phyloP scores from a whole-genome alignment of 1,140 invertebrate genomes.

The Aphidius gifuensis region DNA sequence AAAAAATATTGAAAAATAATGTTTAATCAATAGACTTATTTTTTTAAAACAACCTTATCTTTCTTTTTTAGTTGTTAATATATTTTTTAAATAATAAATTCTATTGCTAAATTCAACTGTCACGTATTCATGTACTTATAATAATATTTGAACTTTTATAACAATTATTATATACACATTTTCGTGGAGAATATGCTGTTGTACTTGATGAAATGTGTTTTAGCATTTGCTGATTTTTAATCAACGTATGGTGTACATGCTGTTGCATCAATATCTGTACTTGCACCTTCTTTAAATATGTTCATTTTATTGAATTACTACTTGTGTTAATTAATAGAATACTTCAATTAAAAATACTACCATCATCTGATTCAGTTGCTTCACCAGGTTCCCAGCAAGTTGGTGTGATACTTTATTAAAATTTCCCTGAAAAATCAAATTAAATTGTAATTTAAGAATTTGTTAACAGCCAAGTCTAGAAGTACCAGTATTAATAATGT shows the following conservation, averaged over 20 bases:
- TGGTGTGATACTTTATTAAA: constrained; percentile 33
- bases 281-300: constrained; percentile 38
- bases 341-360: too few species aligned
- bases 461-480: not conserved
- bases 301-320: not conserved
- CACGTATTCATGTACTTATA: too few species aligned
- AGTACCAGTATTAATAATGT: too few species aligned
- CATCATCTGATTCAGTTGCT: constrained; percentile 51
- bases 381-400: constrained; percentile 49
- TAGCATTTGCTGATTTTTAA: constrained; percentile 38
- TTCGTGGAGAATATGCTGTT: constrained; percentile 52
- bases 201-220: constrained; percentile 47
- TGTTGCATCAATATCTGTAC: constrained; percentile 46
- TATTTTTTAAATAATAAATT: too few species aligned
- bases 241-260: constrained; percentile 46
- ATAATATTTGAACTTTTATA: not conserved
- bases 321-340: constrained; percentile 3
- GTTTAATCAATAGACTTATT: too few species aligned
- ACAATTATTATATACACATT: constrained; percentile 26
- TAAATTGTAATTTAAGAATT: not conserved
- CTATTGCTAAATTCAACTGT: too few species aligned
- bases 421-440: constrained; percentile 37
- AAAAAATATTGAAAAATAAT: too few species aligned
- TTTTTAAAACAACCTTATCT: too few species aligned
- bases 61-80: too few species aligned